phyloP scores from a whole-genome alignment of 2,113 vertebrate species.

The Nothobranchius kuhntae region DNA sequence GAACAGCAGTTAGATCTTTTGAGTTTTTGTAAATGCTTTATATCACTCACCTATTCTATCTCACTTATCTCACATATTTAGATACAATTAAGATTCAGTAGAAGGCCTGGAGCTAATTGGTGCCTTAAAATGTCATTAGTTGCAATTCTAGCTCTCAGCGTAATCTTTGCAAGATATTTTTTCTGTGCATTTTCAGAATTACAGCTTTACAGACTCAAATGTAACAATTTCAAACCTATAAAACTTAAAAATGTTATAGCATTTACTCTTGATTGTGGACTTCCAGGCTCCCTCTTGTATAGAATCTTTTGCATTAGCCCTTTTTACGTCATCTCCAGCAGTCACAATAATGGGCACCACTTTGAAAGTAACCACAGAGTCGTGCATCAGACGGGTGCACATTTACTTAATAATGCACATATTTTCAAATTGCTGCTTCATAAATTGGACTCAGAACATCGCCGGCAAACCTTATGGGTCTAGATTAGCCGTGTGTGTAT shows the following conservation, averaged over 20 bases:
- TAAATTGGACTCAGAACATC: background rate
- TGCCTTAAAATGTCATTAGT: background rate
- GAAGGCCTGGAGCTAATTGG: background rate
- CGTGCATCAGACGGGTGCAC: background rate
- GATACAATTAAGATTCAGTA: background rate
- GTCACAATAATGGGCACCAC: background rate
- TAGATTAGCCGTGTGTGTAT: background rate
- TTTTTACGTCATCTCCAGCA: background rate
- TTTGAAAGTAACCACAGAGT: background rate
- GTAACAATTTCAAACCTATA: slow-evolving; percentile 9
- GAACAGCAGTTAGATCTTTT: slow-evolving; percentile 18
- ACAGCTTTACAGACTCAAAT: background rate
- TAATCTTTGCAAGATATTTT: background rate
- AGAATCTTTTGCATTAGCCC: background rate
- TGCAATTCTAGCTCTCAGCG: slow-evolving; percentile 7
- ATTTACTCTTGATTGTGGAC: slow-evolving; percentile 9
- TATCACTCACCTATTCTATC: no score
- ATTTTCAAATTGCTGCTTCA: slow-evolving; percentile 3
- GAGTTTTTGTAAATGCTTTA: slow-evolving; percentile 5
- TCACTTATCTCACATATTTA: background rate
- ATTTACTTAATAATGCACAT: slow-evolving; percentile 4
- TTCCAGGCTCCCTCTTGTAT: background rate
- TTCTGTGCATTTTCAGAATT: background rate
- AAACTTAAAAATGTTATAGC: background rate
- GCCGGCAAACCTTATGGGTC: background rate